Evolutionary conservation across 2,113 vertebrate species (phyloP).

Genomic region (Lophura nycthemera): DNA sequence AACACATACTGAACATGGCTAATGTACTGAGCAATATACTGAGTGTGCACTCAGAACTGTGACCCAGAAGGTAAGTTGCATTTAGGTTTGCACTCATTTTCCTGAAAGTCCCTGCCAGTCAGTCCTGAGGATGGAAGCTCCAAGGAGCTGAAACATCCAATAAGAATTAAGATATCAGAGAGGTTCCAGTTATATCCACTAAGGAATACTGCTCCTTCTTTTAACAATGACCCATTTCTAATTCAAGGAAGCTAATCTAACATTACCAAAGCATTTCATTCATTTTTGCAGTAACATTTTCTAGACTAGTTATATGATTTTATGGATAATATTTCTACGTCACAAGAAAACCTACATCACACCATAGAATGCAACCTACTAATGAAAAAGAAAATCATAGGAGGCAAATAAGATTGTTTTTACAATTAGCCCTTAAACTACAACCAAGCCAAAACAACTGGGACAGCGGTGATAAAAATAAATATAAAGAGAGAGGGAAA

Average conservation of each 20-base stretch:
- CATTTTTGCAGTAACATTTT: background rate
- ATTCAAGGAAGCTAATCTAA: background rate
- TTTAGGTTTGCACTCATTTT: background rate
- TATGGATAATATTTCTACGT: background rate
- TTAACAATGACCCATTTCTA: background rate
- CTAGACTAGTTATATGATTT: background rate
- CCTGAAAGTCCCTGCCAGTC: accelerated
- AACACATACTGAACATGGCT: background rate
- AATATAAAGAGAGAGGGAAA: background rate
- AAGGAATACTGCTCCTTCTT: background rate
- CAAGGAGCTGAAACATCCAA: background rate
- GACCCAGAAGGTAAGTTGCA: background rate
- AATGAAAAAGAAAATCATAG: background rate
- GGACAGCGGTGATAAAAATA: background rate
- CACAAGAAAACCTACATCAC: background rate
- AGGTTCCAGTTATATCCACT: background rate
- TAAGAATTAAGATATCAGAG: background rate
- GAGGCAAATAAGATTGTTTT: background rate
- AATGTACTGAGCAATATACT: background rate
- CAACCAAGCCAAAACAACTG: background rate
- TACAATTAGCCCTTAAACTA: background rate
- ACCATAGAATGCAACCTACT: background rate
- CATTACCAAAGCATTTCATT: background rate
- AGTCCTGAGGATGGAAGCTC: background rate
- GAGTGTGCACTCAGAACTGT: background rate